Base-by-base conservation (phyloP, 2,888 invertebrate species). In the Amphipoea lucens region DNA sequence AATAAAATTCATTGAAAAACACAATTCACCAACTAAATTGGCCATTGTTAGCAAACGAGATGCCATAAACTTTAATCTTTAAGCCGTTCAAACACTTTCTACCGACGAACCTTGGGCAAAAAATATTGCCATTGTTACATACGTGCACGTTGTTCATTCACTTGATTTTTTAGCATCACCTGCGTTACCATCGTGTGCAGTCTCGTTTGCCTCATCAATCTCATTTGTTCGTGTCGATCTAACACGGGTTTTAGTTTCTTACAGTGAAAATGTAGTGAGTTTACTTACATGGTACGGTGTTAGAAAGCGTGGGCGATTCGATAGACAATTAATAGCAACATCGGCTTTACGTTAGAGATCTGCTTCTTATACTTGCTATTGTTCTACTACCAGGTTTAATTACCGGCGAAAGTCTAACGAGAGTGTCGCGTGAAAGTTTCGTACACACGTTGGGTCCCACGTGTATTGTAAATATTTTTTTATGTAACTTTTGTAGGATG, bases 351-450 rank as follows among this genome's bases (percentile, higher is more conserved):
- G 92, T 92, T 94, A 92, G 93, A 95, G 95, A 96, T 96, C 92
- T 93, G 93, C 92, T 95, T 95, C 95, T 95, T 94, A 93, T 92
- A 92, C 93, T 92, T 92, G 92, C 96, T 93, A 96, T 96, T 96
- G 96, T 96, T 96, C 95, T 93, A 95, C 93, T 91, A 94, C 92
- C 91, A 92, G 90, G 92, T 95, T 95, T 96, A 96, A 96, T 96
- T 96, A 96, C 94, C 88, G 95, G 96, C 95, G 96, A 96, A 96
- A 96, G 96, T 96, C 93, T 95, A 94, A 95, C 94, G 95, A 95
- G 95, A 94, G 94, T 93, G 93, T 91, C 90, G 90, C 94, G 95
- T 92, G 96, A 96, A 96, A 96, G 95, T 95, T 93, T 90, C 88
- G 91, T 92, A 92, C 91, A 92, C 91, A 91, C 91, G 90, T 85